Percentiles rank a stretch among this genome's conserved stretches.
Evolutionary conservation across 2,797 vertebrate genomes (phyloP).

Genomic region (Pangasius larnaudii): DNA sequence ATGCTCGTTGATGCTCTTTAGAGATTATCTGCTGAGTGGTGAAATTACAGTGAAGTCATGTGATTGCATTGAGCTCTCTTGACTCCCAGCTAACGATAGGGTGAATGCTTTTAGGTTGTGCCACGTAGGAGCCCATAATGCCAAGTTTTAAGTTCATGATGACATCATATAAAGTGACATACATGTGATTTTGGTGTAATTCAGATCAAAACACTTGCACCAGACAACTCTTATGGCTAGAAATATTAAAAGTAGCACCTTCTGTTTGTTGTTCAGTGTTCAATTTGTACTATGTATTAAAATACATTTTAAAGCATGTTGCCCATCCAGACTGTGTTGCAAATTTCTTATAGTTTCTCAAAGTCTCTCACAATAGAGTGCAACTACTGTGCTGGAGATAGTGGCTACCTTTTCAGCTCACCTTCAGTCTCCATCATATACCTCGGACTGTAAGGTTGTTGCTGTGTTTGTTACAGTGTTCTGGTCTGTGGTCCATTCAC

Average conservation of each 20-base stretch:
- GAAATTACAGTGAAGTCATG: background rate
- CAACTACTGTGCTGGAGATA: background rate
- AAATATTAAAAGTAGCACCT: background rate
- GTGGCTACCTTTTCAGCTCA: background rate
- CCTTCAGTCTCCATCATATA: background rate
- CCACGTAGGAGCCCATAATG: no score
- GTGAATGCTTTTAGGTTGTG: background rate
- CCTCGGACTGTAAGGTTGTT: background rate
- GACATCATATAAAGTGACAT: background rate
- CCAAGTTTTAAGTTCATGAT: background rate
- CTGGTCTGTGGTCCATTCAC: background rate
- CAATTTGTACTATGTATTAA: background rate
- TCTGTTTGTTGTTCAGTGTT: background rate
- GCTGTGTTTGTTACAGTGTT: background rate
- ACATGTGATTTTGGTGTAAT: background rate
- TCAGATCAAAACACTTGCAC: no score
- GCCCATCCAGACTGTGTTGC: background rate
- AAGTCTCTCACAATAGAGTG: background rate
- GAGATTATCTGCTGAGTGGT: background rate
- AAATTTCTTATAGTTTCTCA: background rate
- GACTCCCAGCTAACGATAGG: background rate
- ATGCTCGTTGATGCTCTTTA: background rate
- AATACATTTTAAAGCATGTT: no score
- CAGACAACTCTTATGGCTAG: background rate
- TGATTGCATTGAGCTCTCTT: background rate